Evolutionary conservation across 2,888 invertebrate genomes (phyloP).

Genomic region (Pollenia amentaria): DNA sequence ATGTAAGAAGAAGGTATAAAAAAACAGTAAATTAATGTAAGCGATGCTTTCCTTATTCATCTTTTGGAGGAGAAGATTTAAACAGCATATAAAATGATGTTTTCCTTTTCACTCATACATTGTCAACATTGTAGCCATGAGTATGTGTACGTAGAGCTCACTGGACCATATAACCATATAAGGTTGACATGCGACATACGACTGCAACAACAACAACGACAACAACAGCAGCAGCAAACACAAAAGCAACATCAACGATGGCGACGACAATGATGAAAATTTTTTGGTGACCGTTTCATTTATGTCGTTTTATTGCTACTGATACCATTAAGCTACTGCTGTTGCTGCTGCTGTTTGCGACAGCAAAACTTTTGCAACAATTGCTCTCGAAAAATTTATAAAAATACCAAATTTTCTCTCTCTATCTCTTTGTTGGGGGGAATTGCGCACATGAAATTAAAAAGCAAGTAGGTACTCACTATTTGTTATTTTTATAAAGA

Average conservation of each 20-base stretch:
- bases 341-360: constrained; percentile 16
- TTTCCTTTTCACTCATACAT: constrained; percentile 69
- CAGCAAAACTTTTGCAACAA: constrained; percentile 32
- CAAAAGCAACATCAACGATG: constrained; percentile 25
- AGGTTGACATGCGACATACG: constrained; percentile 73
- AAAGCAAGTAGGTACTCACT: constrained; percentile 15
- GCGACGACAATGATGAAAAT: constrained; percentile 41
- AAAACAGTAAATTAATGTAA: constrained; percentile 47
- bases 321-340: constrained; percentile 31
- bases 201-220: constrained; percentile 28
- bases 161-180: constrained; percentile 74
- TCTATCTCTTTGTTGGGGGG: constrained; percentile 3
- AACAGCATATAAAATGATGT: constrained; percentile 39
- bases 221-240: neutral
- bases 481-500: neutral
- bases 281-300: constrained; percentile 69
- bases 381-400: constrained; percentile 11
- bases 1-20: constrained; percentile 1
- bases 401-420: neutral
- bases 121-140: constrained; percentile 63
- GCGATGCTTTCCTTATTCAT: constrained; percentile 65
- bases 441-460: constrained; percentile 51
- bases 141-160: constrained; percentile 57
- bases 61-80: constrained; percentile 26
- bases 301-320: constrained; percentile 64